Evolutionary conservation across 23 tunicate species (phyloP).

Genomic region (Styela plicata): DNA sequence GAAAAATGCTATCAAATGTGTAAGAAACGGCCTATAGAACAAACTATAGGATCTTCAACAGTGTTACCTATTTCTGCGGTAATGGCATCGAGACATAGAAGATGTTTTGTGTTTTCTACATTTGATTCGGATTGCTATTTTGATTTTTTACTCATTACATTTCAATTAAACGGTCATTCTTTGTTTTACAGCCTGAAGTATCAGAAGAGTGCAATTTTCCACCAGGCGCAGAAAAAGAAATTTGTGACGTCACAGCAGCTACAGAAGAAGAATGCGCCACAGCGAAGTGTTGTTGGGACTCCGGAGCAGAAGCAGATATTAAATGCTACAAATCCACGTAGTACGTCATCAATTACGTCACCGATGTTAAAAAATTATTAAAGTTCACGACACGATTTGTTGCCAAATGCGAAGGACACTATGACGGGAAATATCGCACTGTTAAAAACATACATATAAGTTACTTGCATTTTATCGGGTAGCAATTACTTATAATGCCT

Average conservation of each 20-base stretch:
- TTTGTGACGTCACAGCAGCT: not conserved
- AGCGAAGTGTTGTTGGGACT: slow-evolving; percentile 5
- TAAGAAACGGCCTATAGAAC: no score
- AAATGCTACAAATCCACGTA: not conserved
- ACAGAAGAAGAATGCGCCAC: not conserved
- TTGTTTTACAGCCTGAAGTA: not conserved
- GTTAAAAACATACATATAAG: no score
- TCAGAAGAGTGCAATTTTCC: slow-evolving; percentile 1
- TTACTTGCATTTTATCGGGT: no score
- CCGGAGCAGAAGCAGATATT: not conserved
- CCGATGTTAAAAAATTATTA: not conserved
- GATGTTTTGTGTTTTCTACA: no score
- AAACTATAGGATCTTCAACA: no score
- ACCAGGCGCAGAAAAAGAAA: not conserved
- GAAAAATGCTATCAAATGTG: no score
- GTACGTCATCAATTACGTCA: slow-evolving; percentile 7
- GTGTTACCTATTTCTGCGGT: no score
- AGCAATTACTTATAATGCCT: no score
- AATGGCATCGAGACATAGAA: no score
- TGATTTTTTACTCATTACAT: no score
- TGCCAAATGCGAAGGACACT: slow-evolving; percentile 1
- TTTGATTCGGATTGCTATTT: no score
- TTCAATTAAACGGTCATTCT: not conserved
- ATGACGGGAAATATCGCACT: no score
- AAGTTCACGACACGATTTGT: not conserved